phyloP scores from a whole-genome alignment of 23 tunicate genomes.

The Aplidium turbinatum region DNA sequence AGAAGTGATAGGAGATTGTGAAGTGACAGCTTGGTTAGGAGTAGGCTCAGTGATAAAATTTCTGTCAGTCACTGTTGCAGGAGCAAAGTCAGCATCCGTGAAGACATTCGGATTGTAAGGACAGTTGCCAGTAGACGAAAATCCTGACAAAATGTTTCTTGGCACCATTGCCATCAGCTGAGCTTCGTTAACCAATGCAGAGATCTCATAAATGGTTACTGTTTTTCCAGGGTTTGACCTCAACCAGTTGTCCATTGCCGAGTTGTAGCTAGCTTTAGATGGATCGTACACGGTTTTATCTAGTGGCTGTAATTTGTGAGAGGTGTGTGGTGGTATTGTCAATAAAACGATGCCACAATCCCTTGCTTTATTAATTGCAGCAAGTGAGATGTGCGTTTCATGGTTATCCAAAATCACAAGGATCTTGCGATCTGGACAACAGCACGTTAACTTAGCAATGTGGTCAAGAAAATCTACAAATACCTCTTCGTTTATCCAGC shows the following conservation, averaged over 20 bases:
- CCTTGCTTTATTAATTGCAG: conserved; percentile 6
- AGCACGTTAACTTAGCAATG: neutral
- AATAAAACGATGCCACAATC: conserved; percentile 8
- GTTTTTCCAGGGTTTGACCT: conserved; percentile 26
- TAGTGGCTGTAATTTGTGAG: conserved; percentile 5
- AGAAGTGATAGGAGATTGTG: too few species aligned
- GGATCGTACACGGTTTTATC: conserved; percentile 8
- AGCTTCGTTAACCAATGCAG: conserved; percentile 18
- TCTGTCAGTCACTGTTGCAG: neutral
- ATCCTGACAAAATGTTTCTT: conserved; percentile 1
- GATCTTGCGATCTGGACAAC: neutral
- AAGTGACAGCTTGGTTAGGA: too few species aligned
- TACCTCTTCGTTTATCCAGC: conserved; percentile 14
- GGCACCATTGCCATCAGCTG: conserved; percentile 2
- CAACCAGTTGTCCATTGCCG: conserved; percentile 9
- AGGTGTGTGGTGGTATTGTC: conserved; percentile 14
- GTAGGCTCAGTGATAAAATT: neutral
- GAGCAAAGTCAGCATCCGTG: neutral
- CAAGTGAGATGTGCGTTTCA: conserved; percentile 23
- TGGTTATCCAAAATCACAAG: conserved; percentile 5
- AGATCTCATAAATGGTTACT: conserved; percentile 19
- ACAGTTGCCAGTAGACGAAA: neutral
- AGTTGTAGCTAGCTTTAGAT: conserved; percentile 3
- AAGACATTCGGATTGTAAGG: neutral
- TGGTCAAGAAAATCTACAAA: conserved; percentile 4